Evolutionary conservation across 2,888 invertebrate species (phyloP).

Genomic region (Protonemura montana): DNA sequence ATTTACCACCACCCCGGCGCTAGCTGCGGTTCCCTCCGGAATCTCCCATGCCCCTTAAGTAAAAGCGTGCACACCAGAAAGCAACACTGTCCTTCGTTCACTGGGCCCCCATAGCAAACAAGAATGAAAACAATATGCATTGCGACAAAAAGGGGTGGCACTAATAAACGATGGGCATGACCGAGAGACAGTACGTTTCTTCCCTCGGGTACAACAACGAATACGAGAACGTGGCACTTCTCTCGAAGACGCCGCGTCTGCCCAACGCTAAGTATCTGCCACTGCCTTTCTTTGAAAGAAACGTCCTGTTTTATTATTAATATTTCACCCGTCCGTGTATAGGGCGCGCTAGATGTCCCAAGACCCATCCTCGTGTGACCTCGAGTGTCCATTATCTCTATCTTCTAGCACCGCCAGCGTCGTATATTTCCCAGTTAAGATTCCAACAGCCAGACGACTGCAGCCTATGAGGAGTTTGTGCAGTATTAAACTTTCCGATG

Average conservation of each 20-base stretch:
- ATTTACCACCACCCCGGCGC: background rate
- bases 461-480: background rate
- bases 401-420: background rate
- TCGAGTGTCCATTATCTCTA: constrained; percentile 35
- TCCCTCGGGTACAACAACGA: background rate
- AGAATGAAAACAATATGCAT: background rate
- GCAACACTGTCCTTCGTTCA: background rate
- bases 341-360: background rate
- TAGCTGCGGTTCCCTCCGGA: constrained; percentile 1
- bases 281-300: constrained; percentile 28
- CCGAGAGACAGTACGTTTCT: background rate
- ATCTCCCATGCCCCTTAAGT: background rate
- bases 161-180: constrained; percentile 4
- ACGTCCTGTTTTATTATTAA: constrained; percentile 35
- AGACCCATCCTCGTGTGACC: constrained; percentile 1
- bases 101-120: background rate
- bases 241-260: background rate
- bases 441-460: background rate
- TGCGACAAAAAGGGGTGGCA: background rate
- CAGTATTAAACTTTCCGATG: constrained; percentile 17
- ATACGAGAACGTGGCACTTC: background rate
- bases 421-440: constrained; percentile 30
- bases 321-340: constrained; percentile 25
- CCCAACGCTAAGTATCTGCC: background rate
- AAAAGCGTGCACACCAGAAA: background rate